A percentile compares a stretch with the other conserved stretches of the same genome.
Evolutionary conservation across 1,140 invertebrate genomes (phyloP).

Genomic region (Temnothorax nylanderi): DNA sequence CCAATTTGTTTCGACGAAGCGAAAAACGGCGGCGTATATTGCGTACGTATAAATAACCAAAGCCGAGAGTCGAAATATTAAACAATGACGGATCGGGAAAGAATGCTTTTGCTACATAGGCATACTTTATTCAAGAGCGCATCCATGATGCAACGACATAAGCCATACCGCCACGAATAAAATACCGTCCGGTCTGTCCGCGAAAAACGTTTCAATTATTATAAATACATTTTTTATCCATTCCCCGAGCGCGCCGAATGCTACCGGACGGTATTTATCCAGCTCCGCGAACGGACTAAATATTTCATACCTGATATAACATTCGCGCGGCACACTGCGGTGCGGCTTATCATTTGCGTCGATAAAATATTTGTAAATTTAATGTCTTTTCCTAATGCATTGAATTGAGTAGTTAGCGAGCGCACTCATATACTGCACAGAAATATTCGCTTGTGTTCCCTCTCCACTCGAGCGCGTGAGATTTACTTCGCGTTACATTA

Average conservation of each 20-base stretch:
- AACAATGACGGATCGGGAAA: conserved; percentile 13
- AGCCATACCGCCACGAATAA: background rate
- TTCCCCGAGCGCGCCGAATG: background rate
- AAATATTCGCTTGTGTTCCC: background rate
- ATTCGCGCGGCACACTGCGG: background rate
- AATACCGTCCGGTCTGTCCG: background rate
- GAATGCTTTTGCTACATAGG: background rate
- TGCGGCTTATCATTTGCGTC: conserved; percentile 39
- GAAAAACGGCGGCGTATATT: background rate
- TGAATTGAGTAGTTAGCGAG: conserved; percentile 16
- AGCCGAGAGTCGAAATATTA: background rate
- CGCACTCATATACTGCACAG: background rate
- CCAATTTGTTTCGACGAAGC: background rate
- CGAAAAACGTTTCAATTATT: conserved; percentile 51
- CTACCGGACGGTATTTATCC: background rate
- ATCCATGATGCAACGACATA: conserved; percentile 34
- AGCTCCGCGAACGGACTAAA: background rate
- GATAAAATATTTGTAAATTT: conserved; percentile 53
- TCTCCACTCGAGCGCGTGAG: background rate
- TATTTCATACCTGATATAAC: conserved; percentile 46
- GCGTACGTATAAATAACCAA: conserved; percentile 20
- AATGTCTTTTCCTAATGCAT: conserved; percentile 20
- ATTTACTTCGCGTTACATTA: conserved; percentile 18
- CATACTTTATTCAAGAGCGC: conserved; percentile 29
- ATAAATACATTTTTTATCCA: conserved; percentile 55